These are phyloP conservation scores for Platichthys flesus DNA, from an alignment of 2,113 vertebrate genomes.

Conservation along the genomic window DNA sequence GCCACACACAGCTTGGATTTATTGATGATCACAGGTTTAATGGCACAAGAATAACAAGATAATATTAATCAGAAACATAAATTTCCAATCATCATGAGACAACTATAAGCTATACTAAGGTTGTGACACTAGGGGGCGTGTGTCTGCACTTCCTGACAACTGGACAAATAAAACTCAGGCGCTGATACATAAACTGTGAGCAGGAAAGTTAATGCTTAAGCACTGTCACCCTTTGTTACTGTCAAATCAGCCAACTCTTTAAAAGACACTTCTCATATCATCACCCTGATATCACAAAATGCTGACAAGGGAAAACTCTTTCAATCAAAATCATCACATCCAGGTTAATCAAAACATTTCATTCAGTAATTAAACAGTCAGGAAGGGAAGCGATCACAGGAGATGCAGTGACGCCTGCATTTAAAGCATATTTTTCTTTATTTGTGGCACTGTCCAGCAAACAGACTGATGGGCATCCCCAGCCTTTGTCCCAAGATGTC, in stretches of 20 bases:
- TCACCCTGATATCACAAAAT: no score
- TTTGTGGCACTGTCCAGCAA: constrained; percentile 53
- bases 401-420: constrained; percentile 6
- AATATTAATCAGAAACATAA: neutral
- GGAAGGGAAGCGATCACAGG: no score
- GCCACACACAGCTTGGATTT: neutral
- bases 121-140: neutral
- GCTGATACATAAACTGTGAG: neutral
- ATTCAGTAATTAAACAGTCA: no score
- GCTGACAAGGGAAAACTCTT: no score
- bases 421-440: neutral
- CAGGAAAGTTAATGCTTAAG: neutral
- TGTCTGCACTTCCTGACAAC: neutral
- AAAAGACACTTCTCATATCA: no score
- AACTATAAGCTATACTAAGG: neutral
- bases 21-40: neutral
- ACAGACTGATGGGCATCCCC: constrained; percentile 54
- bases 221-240: neutral
- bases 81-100: neutral
- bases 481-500: constrained; percentile 61
- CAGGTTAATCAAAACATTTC: no score
- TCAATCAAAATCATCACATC: no score
- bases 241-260: constrained; percentile 18
- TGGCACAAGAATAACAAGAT: neutral
- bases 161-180: neutral